Evolutionary conservation across 2,888 invertebrate genomes (phyloP).

Genomic region (Cartodere bifasciata): DNA sequence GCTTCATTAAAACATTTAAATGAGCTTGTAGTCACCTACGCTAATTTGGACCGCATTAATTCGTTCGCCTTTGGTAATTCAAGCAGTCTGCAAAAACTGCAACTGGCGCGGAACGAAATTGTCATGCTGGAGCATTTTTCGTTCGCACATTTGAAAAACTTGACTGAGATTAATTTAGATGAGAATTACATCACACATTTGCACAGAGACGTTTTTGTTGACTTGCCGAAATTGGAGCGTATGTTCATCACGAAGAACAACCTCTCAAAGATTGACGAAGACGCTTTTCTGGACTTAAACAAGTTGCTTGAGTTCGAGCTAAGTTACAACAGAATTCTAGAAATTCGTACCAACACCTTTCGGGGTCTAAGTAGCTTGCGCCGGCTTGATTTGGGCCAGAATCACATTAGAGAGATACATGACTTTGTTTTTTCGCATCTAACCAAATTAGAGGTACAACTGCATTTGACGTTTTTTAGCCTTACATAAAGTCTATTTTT

Average conservation of each 20-base stretch:
- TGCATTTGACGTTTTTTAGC: too few relatives aligned
- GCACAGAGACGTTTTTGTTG: conserved; percentile 57
- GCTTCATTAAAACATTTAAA: conserved; percentile 52
- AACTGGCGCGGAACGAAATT: conserved; percentile 57
- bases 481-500: too few relatives aligned
- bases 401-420: conserved; percentile 63
- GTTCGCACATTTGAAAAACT: conserved; percentile 58
- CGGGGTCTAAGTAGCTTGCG: conserved; percentile 61
- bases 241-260: conserved; percentile 78
- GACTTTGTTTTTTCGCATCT: conserved; percentile 70
- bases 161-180: conserved; percentile 57
- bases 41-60: conserved; percentile 54
- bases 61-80: conserved; percentile 64
- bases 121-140: conserved; percentile 52
- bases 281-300: conserved; percentile 62
- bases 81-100: conserved; percentile 51
- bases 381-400: conserved; percentile 60
- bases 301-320: conserved; percentile 70
- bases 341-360: conserved; percentile 65
- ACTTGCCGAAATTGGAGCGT: conserved; percentile 57
- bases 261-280: conserved; percentile 71
- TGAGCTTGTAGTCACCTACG: conserved; percentile 58
- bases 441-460: too few relatives aligned
- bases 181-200: conserved; percentile 67
- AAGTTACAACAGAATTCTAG: conserved; percentile 61